Conservation (phyloP, 2,888 invertebrate genomes). For the Drosophila rellima region DNA sequence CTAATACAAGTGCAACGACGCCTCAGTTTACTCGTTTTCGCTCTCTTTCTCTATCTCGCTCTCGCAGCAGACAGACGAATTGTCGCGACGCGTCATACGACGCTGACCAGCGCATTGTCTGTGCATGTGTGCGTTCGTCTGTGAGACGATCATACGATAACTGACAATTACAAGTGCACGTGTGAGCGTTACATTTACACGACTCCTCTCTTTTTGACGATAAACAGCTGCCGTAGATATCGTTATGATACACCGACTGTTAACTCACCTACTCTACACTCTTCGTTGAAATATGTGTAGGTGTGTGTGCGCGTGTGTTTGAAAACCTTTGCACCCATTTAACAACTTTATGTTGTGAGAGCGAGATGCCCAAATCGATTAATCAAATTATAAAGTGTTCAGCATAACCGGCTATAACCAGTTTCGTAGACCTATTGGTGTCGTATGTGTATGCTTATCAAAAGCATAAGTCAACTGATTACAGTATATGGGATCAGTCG, state of each 20-base stretch:
- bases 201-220: constrained; percentile 27
- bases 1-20: constrained; percentile 55
- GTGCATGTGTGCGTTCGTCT: constrained; percentile 5
- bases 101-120: constrained; percentile 44
- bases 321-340: constrained; percentile 55
- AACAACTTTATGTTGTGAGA: constrained; percentile 17
- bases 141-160: constrained; percentile 65
- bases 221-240: constrained; percentile 37
- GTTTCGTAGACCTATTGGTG: constrained; percentile 52
- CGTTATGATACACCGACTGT: constrained; percentile 44
- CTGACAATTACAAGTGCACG: constrained; percentile 49
- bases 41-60: constrained; percentile 38
- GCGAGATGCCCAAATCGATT: constrained; percentile 37
- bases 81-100: constrained; percentile 51
- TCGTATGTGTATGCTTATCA: constrained; percentile 37
- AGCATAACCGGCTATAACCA: constrained; percentile 51
- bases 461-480: constrained; percentile 43
- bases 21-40: constrained; percentile 17
- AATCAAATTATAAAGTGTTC: constrained; percentile 43
- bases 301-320: background rate
- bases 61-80: constrained; percentile 46
- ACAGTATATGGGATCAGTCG: constrained; percentile 15
- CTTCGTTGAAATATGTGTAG: background rate
- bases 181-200: constrained; percentile 33
- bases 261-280: constrained; percentile 42